Evolutionary conservation across 1,140 invertebrate species (phyloP).

Genomic region (Diabrotica virgifera): DNA sequence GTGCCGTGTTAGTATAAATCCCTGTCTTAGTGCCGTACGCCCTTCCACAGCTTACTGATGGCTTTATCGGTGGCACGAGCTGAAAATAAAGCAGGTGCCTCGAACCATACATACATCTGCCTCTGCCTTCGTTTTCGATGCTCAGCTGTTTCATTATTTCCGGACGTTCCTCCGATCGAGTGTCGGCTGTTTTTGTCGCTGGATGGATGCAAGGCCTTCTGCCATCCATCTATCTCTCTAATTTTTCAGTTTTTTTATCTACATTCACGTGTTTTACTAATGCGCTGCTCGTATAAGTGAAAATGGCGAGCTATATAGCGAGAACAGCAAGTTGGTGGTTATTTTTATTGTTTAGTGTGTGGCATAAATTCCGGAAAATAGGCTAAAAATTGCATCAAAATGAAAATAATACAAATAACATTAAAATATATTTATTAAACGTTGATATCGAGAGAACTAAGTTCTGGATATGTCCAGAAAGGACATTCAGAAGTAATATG

Average conservation of each 20-base stretch:
- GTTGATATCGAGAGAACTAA: too few species aligned
- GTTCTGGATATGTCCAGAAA: too few species aligned
- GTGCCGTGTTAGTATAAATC: too few species aligned
- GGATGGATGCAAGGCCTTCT: neutral
- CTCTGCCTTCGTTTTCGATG: slow-evolving; percentile 5
- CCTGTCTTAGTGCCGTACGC: neutral
- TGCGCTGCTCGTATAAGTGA: too few species aligned
- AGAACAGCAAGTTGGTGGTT: too few species aligned
- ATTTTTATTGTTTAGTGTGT: too few species aligned
- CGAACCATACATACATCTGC: slow-evolving; percentile 1
- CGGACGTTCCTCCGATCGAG: neutral
- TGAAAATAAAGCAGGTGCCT: slow-evolving; percentile 11
- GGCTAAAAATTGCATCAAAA: too few species aligned
- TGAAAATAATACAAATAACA: too few species aligned
- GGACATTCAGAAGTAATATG: too few species aligned
- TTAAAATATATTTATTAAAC: too few species aligned
- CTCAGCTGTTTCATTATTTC: slow-evolving; percentile 15
- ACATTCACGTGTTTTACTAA: neutral
- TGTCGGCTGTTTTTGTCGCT: neutral
- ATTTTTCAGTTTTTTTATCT: neutral
- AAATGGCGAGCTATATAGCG: too few species aligned
- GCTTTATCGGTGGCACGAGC: slow-evolving; percentile 4
- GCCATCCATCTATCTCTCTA: neutral
- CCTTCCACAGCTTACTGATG: neutral
- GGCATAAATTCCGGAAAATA: too few species aligned